phyloP scores from a whole-genome alignment of 2,797 vertebrate species.

The Helicolenus hilgendorfi region DNA sequence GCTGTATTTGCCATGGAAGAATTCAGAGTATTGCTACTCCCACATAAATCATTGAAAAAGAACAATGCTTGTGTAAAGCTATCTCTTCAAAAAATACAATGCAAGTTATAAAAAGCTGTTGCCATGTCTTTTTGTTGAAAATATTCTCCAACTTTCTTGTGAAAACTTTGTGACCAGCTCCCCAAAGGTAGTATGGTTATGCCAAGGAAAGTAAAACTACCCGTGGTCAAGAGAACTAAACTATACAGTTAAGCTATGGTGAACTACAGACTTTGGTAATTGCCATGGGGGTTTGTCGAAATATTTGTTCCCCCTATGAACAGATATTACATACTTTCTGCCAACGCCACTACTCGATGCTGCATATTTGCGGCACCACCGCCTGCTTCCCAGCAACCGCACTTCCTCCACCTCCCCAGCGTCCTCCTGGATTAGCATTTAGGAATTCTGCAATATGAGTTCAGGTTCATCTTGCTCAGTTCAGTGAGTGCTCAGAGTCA shows the following conservation, averaged over 20 bases:
- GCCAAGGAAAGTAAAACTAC: neutral
- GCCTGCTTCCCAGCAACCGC: neutral
- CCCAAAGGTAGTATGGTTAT: neutral
- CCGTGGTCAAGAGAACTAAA: neutral
- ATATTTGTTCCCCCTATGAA: neutral
- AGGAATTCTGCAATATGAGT: neutral
- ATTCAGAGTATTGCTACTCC: neutral
- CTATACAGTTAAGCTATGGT: neutral
- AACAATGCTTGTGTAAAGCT: neutral
- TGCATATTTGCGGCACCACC: constrained; percentile 11
- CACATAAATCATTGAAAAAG: neutral
- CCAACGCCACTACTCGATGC: neutral
- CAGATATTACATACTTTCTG: neutral
- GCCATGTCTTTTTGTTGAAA: neutral
- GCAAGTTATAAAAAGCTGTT: neutral
- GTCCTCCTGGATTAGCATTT: neutral
- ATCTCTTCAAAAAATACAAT: neutral
- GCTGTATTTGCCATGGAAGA: neutral
- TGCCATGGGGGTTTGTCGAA: neutral
- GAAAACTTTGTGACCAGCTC: neutral
- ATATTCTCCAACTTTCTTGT: neutral
- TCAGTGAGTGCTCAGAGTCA: neutral
- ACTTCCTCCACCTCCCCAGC: neutral
- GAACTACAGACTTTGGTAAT: neutral
- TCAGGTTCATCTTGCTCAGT: neutral